These are phyloP conservation scores for Orgyia antiqua DNA, from an alignment of 2,888 invertebrate species.

Conservation along the genomic window DNA sequence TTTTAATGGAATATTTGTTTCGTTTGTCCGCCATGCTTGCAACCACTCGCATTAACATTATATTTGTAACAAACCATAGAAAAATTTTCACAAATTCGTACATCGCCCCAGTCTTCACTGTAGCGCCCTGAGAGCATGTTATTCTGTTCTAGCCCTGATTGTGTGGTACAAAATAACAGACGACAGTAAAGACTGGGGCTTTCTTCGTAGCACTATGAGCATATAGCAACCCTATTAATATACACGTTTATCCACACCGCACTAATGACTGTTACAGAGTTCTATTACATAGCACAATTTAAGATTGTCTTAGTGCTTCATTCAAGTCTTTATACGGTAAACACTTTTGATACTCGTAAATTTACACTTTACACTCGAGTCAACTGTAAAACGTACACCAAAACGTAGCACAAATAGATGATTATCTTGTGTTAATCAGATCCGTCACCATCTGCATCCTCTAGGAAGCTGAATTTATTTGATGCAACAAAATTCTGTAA, in stretches of 20 bases:
- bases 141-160: not conserved
- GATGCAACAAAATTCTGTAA: conserved; percentile 84
- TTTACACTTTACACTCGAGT: conserved; percentile 74
- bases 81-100: conserved; percentile 75
- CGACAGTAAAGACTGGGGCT: conserved; percentile 61
- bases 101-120: conserved; percentile 65
- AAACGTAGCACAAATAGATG: conserved; percentile 37
- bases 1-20: conserved; percentile 35
- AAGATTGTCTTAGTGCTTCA: conserved; percentile 52
- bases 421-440: conserved; percentile 52
- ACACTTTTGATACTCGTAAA: conserved; percentile 60
- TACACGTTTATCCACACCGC: conserved; percentile 59
- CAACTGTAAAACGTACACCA: conserved; percentile 52
- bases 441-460: conserved; percentile 80
- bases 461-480: conserved; percentile 87
- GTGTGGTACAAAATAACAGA: conserved; percentile 13
- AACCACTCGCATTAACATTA: conserved; percentile 44
- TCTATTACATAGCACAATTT: conserved; percentile 61
- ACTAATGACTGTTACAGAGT: conserved; percentile 57
- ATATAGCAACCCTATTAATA: conserved; percentile 51
- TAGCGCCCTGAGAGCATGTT: conserved; percentile 12
- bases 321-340: conserved; percentile 46
- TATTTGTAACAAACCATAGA: conserved; percentile 69
- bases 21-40: conserved; percentile 29
- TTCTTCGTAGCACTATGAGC: conserved; percentile 55